Conservation (phyloP, 2,888 invertebrate genomes). For the Agrotis ipsilon region DNA sequence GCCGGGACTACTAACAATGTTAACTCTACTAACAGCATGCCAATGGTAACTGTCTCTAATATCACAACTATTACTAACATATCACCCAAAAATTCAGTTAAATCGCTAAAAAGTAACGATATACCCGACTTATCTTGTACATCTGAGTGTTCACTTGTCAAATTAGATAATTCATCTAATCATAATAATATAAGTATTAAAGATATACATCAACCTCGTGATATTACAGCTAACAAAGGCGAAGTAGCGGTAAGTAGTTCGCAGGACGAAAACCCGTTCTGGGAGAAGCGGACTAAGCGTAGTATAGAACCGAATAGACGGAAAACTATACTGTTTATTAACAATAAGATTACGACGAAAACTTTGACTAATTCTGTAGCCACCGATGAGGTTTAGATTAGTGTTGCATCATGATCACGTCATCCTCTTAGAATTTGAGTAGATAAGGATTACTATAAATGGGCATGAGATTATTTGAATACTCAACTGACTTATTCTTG, state of each 20-base stretch:
- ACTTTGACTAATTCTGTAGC: conserved; percentile 73
- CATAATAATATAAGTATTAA: conserved; percentile 73
- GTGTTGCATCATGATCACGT: conserved; percentile 57
- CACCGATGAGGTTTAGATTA: conserved; percentile 70
- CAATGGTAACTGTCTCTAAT: conserved; percentile 91
- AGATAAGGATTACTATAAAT: conserved; percentile 28
- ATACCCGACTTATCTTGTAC: conserved; percentile 77
- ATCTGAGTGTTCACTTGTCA: conserved; percentile 77
- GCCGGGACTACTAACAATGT: conserved; percentile 84
- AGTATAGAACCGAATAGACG: conserved; percentile 87
- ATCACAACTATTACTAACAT: conserved; percentile 90
- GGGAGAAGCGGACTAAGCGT: conserved; percentile 86
- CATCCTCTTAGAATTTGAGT: conserved; percentile 14
- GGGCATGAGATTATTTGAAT: background rate
- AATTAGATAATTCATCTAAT: conserved; percentile 73
- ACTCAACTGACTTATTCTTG: conserved; percentile 1
- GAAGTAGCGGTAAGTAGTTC: conserved; percentile 83
- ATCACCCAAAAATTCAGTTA: conserved; percentile 89
- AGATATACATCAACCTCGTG: conserved; percentile 72
- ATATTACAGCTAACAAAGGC: conserved; percentile 74
- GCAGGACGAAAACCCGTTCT: conserved; percentile 88
- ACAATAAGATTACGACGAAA: conserved; percentile 86
- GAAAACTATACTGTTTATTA: conserved; percentile 89
- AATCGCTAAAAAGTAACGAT: conserved; percentile 84
- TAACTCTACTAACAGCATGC: conserved; percentile 87